Evolutionary conservation across 2,113 vertebrate genomes (phyloP), one percentile per base, ranked within the genome.

Genomic region (Gymnarchus niloticus): DNA sequence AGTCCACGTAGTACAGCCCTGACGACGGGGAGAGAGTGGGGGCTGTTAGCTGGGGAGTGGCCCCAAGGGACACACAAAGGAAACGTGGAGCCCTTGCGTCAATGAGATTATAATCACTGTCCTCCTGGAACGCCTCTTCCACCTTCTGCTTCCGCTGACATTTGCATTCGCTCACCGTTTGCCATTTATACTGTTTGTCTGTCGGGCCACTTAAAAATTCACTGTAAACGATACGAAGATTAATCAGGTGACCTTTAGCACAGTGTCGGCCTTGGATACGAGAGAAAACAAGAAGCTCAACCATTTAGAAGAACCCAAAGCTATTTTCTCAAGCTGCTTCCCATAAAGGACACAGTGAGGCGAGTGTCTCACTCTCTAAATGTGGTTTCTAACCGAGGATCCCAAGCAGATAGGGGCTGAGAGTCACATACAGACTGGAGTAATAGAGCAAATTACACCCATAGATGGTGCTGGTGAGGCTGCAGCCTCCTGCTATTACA

Each of bases 1-100:
- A 97, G 92, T 98, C 96, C 33, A 98, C 96, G 0, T 97, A 98
- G 92, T 98, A 97, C 83, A 98, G 94, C 54, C 97, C 96, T 97
- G 0, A 96, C 96, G 41, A 51, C 73, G 65, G 56, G 33, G 25
- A 7, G 44, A 65, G 7, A 12, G 10, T n/a, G n/a, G n/a, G n/a
- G n/a, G n/a, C n/a, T n/a, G n/a, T n/a, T n/a, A n/a, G n/a, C n/a
- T n/a, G n/a, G n/a, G n/a, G n/a, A n/a, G 56, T 9, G 8, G 12
- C 56, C 56, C 23, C 56, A 17, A 10, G 8, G 56, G 51, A 54
- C 28, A 28, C 25, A 33, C 49, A 54, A 7, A 54, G 80, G n/a
- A 48, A 81, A n/a, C 14, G 23, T 3, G 14, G 3, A 81, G 14
- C 48, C 23, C 80, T 25, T 52, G 49, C 21, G 25, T 54, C 10